Evolutionary conservation across 92 coral and sea anemone species (phyloP).

Genomic region (Metridium senile): DNA sequence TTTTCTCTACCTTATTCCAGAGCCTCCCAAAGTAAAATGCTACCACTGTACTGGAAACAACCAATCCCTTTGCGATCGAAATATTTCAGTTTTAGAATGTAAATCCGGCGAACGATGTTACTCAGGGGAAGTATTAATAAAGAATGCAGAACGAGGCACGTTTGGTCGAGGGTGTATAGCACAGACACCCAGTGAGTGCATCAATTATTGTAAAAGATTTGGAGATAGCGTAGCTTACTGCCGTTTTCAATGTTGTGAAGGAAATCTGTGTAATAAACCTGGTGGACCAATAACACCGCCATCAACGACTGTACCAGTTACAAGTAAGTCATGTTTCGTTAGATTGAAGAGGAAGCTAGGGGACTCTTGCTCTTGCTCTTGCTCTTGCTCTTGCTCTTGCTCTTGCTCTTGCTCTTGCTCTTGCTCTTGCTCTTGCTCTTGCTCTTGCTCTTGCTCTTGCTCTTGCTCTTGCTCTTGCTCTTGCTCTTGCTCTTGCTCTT

Average conservation of each 20-base stretch:
- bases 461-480: too few species aligned
- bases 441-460: too few species aligned
- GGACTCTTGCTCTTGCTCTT: too few species aligned
- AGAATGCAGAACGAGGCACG: neutral
- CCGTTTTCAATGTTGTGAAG: neutral
- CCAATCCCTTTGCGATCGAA: neutral
- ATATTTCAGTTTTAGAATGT: neutral
- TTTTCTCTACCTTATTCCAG: neutral
- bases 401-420: too few species aligned
- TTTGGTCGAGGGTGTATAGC: neutral
- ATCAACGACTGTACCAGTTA: neutral
- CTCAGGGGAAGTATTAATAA: neutral
- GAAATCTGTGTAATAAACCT: constrained; percentile 4
- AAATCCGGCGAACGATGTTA: neutral
- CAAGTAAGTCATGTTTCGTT: neutral
- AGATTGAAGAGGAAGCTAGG: too few species aligned
- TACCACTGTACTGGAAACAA: neutral
- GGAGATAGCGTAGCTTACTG: neutral
- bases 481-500: too few species aligned
- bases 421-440: too few species aligned
- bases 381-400: too few species aligned
- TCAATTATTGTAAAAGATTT: neutral
- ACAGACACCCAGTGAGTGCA: neutral
- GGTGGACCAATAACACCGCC: neutral
- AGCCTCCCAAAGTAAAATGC: neutral